Evolutionary conservation across 2,797 vertebrate species (phyloP).

Genomic region (Pseudotriccus pelzelni): DNA sequence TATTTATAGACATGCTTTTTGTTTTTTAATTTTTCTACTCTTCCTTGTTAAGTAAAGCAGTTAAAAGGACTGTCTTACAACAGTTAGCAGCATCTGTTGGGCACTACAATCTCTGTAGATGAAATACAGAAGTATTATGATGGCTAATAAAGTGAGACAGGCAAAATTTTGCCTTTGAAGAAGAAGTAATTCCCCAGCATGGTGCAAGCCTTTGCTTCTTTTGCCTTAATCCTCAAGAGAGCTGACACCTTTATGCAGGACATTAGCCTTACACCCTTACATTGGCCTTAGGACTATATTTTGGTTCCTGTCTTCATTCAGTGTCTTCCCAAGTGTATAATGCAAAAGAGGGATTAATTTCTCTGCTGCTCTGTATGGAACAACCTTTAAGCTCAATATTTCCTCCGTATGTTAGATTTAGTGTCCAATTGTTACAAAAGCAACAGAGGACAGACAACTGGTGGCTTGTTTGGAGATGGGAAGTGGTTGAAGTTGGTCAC

Average conservation of each 20-base stretch:
- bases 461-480: background rate
- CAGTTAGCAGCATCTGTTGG: background rate
- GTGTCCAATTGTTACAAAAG: background rate
- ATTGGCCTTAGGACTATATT: background rate
- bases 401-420: background rate
- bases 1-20: background rate
- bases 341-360: background rate
- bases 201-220: background rate
- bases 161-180: background rate
- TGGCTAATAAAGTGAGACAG: background rate
- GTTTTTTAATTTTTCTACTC: background rate
- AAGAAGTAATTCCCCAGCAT: background rate
- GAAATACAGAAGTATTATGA: background rate
- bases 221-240: background rate
- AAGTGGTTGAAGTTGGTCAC: background rate
- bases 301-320: background rate
- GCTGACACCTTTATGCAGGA: rapidly evolving
- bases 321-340: background rate
- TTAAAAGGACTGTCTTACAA: background rate
- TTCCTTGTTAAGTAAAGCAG: background rate
- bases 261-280: background rate
- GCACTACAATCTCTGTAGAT: background rate
- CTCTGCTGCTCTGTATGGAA: background rate
- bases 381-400: background rate
- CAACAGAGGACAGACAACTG: background rate